Conservation (phyloP, 2,797 vertebrate species). For the Clarias platycephalus region DNA sequence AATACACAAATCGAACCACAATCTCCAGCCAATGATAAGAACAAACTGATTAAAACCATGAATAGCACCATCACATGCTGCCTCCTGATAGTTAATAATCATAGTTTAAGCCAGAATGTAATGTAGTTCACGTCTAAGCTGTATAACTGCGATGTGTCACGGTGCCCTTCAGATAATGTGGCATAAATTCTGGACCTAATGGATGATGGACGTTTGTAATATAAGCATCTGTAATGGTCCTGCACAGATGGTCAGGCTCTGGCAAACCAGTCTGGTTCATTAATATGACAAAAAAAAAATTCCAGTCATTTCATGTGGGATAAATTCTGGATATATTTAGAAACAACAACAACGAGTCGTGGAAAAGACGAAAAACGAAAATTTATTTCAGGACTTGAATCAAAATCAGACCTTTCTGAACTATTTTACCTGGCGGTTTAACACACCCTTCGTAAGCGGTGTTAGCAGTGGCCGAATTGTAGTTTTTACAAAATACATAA, state of each 20-base stretch:
- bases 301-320: not conserved
- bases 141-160: not conserved
- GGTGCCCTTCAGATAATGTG: not conserved
- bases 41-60: not conserved
- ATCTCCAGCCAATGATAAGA: not conserved
- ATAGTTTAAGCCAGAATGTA: not conserved
- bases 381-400: too few species aligned
- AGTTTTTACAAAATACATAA: not conserved
- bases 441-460: not conserved
- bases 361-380: too few species aligned
- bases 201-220: slow-evolving; percentile 12
- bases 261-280: not conserved
- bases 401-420: not conserved
- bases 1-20: not conserved
- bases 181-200: not conserved
- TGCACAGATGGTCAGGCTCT: slow-evolving; percentile 1
- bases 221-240: not conserved
- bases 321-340: not conserved
- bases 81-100: not conserved
- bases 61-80: too few species aligned
- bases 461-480: not conserved
- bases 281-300: not conserved
- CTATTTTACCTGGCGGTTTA: not conserved
- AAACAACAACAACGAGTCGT: not conserved
- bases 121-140: not conserved